Percentiles rank a stretch among this genome's conserved stretches.
These are phyloP conservation scores for Fundulus diaphanus DNA, from an alignment of 2,797 vertebrate species.

Conservation along the genomic window DNA sequence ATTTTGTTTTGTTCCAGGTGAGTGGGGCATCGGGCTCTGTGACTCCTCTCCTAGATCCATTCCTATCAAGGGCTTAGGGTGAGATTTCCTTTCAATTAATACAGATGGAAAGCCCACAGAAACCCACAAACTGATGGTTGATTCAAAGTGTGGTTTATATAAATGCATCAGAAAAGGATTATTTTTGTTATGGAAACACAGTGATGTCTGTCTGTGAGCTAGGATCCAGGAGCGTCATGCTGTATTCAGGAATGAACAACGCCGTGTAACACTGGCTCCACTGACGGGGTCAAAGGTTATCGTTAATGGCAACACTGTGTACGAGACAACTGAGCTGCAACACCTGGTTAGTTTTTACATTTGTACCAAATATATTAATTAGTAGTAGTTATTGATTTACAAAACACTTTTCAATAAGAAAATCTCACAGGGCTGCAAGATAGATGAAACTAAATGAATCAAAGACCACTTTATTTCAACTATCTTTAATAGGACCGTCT, in stretches of 20 bases:
- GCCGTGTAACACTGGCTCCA: conserved; percentile 79
- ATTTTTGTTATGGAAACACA: not conserved
- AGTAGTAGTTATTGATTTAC: no score
- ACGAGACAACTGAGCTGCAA: conserved; percentile 80
- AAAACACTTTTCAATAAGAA: no score
- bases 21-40: conserved; percentile 83
- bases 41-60: conserved; percentile 78
- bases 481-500: conserved; percentile 83
- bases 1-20: conserved; percentile 75
- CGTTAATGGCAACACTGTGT: conserved; percentile 82
- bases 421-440: no score
- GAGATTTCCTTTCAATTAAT: conserved; percentile 37
- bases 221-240: conserved; percentile 89
- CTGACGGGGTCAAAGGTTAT: conserved; percentile 82
- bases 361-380: not conserved
- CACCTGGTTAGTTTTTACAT: conserved; percentile 82
- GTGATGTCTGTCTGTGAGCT: conserved; percentile 15
- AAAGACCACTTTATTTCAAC: not conserved
- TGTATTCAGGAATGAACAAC: conserved; percentile 83
- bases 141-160: not conserved
- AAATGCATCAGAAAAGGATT: not conserved
- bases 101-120: not conserved
- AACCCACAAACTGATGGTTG: not conserved
- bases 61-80: conserved; percentile 88
- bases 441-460: not conserved